Percentiles rank a stretch among this genome's conserved stretches.
Evolutionary conservation across 2,888 invertebrate genomes (phyloP).

Genomic region (Acanthosepion lycidas): DNA sequence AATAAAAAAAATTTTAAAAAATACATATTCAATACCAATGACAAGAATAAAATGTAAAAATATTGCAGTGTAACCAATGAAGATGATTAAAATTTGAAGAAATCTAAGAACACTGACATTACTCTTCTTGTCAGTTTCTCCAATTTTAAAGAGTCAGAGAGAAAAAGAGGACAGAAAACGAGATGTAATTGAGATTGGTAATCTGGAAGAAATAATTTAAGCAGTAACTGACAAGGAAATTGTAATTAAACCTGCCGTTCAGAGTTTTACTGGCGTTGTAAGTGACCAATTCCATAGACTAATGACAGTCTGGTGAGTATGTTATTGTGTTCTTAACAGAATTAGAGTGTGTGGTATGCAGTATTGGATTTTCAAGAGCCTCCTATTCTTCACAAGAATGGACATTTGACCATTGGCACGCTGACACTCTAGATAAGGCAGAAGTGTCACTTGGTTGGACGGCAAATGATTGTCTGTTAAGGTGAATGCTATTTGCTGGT

Average conservation of each 20-base stretch:
- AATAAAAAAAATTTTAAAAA: no score
- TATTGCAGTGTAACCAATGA: neutral
- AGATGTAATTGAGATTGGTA: slow-evolving; percentile 33
- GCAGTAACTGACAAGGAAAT: neutral
- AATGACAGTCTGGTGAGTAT: slow-evolving; percentile 33
- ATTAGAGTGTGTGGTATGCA: neutral
- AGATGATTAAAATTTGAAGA: neutral
- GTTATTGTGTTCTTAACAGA: slow-evolving; percentile 23
- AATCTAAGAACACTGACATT: neutral
- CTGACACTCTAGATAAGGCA: slow-evolving; percentile 8
- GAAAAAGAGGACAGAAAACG: neutral
- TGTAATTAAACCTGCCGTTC: slow-evolving; percentile 33
- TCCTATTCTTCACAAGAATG: slow-evolving; percentile 20
- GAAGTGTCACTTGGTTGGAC: neutral
- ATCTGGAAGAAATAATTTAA: slow-evolving; percentile 33
- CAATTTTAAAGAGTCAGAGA: neutral
- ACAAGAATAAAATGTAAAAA: neutral
- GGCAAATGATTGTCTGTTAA: slow-evolving; percentile 6
- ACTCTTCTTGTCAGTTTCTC: neutral
- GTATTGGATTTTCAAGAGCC: slow-evolving; percentile 33
- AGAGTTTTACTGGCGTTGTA: neutral
- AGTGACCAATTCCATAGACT: neutral
- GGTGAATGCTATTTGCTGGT: slow-evolving; percentile 21
- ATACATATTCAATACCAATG: neutral
- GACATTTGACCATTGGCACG: slow-evolving; percentile 22